Base-by-base conservation (phyloP, 53 echinoderm and acorn worm genomes). In the Echinarachnius parma region DNA sequence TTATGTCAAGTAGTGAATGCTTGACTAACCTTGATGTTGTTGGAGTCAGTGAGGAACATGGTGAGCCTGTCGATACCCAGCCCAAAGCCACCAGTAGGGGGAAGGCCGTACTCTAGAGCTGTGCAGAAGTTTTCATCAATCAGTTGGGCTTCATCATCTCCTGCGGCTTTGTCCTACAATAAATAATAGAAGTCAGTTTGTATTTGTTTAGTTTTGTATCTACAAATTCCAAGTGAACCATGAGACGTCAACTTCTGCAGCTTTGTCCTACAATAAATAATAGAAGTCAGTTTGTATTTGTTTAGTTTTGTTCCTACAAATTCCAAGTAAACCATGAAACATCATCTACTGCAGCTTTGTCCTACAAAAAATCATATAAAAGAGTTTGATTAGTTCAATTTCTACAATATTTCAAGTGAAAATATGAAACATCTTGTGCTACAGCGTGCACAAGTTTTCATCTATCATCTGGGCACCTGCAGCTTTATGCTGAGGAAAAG, bases 31-130 rank as follows among this genome's bases (percentile, higher is more conserved):
- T 93, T 93, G 75, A 93, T 93, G 60, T 90, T 90, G 61, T 90
- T 86, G 24, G 86, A 86, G 66, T 94, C 86, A 0, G 93, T 93
- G 0, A 93, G 84, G 83, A 93, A 93, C 93, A 93, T 93, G 25
- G 89, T 78, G 20, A 93, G 75, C 29, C 93, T 75, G 69, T 93
- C 93, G 3, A 93, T 86, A 19, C 93, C 93, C 77, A 93, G 55
- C 13, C 93, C 93, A 77, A 90, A 93, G 9, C 93, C 93, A 61
- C 89, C 93, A 2, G 93, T 93, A 25, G 93, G 93, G 4, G 93
- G 93, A 7, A 90, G 86, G 22, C 93, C 93, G 33, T 93, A 93
- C 78, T 93, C 93, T 31, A 93, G 52, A 45, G 93, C 86, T 4
- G 79, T 79, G 26, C 89, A 89, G 71, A 93, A 93, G 50, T 86